Conservation (phyloP, 2,888 invertebrate genomes). For the Lagria hirta region DNA sequence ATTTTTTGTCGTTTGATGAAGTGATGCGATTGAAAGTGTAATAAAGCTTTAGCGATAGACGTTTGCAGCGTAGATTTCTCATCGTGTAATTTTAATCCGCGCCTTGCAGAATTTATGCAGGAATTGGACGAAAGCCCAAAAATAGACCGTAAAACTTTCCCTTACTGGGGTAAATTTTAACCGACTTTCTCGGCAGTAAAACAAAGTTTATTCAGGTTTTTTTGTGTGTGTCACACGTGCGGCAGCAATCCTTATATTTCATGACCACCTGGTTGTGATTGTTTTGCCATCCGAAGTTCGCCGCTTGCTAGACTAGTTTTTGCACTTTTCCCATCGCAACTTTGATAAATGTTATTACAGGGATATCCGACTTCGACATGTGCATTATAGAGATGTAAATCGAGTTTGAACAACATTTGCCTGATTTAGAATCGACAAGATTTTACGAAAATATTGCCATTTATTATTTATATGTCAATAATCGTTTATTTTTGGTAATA, state of each 20-base stretch:
- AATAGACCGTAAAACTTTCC: slow-evolving; percentile 17
- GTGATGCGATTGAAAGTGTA: too few relatives aligned
- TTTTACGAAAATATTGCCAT: too few relatives aligned
- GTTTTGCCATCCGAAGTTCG: slow-evolving; percentile 46
- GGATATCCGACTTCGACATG: slow-evolving; percentile 34
- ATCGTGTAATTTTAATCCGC: too few relatives aligned
- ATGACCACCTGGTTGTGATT: slow-evolving; percentile 48
- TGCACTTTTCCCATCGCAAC: slow-evolving; percentile 31
- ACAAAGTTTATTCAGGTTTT: slow-evolving; percentile 33
- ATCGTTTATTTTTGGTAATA: too few relatives aligned
- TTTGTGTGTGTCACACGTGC: slow-evolving; percentile 42
- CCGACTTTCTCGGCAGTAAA: slow-evolving; percentile 24
- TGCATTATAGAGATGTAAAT: slow-evolving; percentile 30
- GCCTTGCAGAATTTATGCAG: too few relatives aligned
- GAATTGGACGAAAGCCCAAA: too few relatives aligned
- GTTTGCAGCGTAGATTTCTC: too few relatives aligned
- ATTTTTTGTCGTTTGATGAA: too few relatives aligned
- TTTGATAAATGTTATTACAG: slow-evolving; percentile 40
- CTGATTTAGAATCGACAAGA: too few relatives aligned
- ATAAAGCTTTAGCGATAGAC: too few relatives aligned
- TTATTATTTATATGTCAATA: too few relatives aligned
- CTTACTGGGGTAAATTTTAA: slow-evolving; percentile 24
- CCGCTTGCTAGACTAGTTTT: slow-evolving; percentile 30
- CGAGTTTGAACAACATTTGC: slow-evolving; percentile 22
- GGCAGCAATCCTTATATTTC: slow-evolving; percentile 47